phyloP scores from a whole-genome alignment of 2,888 invertebrate genomes.

The Corbicula japonica region DNA sequence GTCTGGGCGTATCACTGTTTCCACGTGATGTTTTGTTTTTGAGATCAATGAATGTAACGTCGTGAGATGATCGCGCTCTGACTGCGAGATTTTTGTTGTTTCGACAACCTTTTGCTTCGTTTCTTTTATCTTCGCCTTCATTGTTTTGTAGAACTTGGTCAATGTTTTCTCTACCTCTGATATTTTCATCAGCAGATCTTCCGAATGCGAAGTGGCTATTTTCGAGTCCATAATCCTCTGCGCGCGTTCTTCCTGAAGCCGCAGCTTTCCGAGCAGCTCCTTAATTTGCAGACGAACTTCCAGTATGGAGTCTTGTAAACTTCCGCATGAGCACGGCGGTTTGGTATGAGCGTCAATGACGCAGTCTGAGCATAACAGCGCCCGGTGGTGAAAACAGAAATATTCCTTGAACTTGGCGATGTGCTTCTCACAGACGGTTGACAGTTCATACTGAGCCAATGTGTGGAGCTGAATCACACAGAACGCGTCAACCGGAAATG shows the following conservation, averaged over 20 bases:
- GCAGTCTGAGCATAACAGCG: conserved; percentile 64
- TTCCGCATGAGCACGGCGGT: conserved; percentile 64
- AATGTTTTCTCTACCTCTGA: conserved; percentile 62
- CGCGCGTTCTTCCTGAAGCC: conserved; percentile 61
- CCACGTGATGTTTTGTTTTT: conserved; percentile 59
- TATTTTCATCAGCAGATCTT: conserved; percentile 58
- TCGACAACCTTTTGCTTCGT: conserved; percentile 62
- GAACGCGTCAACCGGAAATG: conserved; percentile 65
- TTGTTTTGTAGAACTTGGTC: conserved; percentile 61
- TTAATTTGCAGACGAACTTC: conserved; percentile 68
- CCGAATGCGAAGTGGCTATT: conserved; percentile 54
- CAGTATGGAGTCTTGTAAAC: conserved; percentile 62
- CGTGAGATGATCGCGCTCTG: conserved; percentile 48
- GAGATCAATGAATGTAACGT: conserved; percentile 56
- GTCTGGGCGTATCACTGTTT: conserved; percentile 49
- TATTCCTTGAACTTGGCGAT: conserved; percentile 66
- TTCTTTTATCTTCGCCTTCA: conserved; percentile 60
- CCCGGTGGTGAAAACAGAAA: conserved; percentile 65
- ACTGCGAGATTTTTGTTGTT: conserved; percentile 61
- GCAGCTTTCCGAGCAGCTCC: conserved; percentile 58
- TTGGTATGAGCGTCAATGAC: conserved; percentile 61
- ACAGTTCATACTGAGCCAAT: conserved; percentile 57
- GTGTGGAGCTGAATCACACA: conserved; percentile 67
- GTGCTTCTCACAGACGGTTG: conserved; percentile 58
- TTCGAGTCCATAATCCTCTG: conserved; percentile 64